phyloP scores from a whole-genome alignment of 2,888 invertebrate genomes.

The Pyrochroa serraticornis region DNA sequence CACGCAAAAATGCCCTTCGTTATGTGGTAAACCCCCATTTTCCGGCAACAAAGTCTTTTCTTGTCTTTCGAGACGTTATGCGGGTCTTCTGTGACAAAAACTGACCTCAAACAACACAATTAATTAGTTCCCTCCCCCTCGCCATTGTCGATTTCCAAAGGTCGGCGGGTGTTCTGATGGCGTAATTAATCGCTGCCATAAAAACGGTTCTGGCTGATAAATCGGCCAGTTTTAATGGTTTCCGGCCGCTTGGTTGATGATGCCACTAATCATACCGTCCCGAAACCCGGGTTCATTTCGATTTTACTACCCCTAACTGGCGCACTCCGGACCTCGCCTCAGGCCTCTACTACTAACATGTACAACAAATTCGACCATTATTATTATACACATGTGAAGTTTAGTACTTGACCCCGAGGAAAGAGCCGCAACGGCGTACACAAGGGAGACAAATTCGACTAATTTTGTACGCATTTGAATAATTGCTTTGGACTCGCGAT shows the following conservation, averaged over 20 bases:
- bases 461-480: constrained; percentile 19
- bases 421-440: constrained; percentile 12
- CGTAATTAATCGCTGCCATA: constrained; percentile 44
- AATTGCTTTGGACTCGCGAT: constrained; percentile 17
- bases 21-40: no score
- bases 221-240: constrained; percentile 45
- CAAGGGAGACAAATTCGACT: constrained; percentile 16
- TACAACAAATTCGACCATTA: constrained; percentile 16
- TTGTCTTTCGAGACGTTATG: not conserved
- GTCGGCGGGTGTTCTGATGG: constrained; percentile 26
- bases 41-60: not conserved
- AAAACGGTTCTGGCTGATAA: constrained; percentile 46
- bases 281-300: constrained; percentile 24
- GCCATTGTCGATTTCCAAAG: constrained; percentile 30
- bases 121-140: constrained; percentile 18
- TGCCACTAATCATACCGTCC: constrained; percentile 42
- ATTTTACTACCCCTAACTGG: constrained; percentile 21
- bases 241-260: constrained; percentile 41
- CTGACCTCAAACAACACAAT: not conserved
- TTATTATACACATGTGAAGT: constrained; percentile 13
- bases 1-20: no score
- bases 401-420: constrained; percentile 6
- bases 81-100: not conserved
- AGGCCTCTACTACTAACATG: constrained; percentile 9
- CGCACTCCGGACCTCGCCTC: constrained; percentile 11